Percentiles rank a stretch among this genome's conserved stretches.
phyloP scores from a whole-genome alignment of 2,888 invertebrate genomes.

The Venusia cambrica region DNA sequence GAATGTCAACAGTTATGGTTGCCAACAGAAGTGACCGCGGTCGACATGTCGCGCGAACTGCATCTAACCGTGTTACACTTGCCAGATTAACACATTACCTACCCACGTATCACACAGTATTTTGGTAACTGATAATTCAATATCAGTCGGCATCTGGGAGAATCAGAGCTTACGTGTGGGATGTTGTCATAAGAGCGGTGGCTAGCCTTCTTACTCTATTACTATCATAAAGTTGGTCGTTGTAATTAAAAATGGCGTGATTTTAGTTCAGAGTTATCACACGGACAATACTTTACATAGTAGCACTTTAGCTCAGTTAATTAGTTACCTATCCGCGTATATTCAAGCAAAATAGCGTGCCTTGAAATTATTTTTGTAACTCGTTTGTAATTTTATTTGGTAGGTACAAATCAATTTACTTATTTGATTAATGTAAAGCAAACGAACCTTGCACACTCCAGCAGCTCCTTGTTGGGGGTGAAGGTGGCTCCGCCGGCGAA shows the following conservation, averaged over 20 bases:
- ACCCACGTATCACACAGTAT: slow-evolving; percentile 7
- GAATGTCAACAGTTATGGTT: slow-evolving; percentile 31
- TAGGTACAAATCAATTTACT: slow-evolving; percentile 8
- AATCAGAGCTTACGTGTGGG: background rate
- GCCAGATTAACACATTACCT: slow-evolving; percentile 25
- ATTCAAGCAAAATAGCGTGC: too few relatives aligned
- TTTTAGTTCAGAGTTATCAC: too few relatives aligned
- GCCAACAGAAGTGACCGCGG: slow-evolving; percentile 42
- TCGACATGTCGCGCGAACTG: slow-evolving; percentile 27
- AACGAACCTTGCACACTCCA: slow-evolving; percentile 76
- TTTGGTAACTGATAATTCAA: slow-evolving; percentile 17
- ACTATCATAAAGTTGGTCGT: too few relatives aligned
- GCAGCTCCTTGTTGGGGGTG: slow-evolving; percentile 65
- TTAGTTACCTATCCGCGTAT: too few relatives aligned
- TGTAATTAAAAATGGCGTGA: too few relatives aligned
- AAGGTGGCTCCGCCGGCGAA: slow-evolving; percentile 62
- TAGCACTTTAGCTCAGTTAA: too few relatives aligned
- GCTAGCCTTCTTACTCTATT: too few relatives aligned
- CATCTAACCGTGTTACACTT: slow-evolving; percentile 29
- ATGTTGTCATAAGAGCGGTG: too few relatives aligned
- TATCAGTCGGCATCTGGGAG: slow-evolving; percentile 1
- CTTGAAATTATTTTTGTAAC: slow-evolving; percentile 73
- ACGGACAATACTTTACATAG: too few relatives aligned
- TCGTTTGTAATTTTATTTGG: too few relatives aligned
- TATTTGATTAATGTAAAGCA: slow-evolving; percentile 7